Evolutionary conservation across 2,113 vertebrate species (phyloP).

Genomic region (Myotis brandtii): DNA sequence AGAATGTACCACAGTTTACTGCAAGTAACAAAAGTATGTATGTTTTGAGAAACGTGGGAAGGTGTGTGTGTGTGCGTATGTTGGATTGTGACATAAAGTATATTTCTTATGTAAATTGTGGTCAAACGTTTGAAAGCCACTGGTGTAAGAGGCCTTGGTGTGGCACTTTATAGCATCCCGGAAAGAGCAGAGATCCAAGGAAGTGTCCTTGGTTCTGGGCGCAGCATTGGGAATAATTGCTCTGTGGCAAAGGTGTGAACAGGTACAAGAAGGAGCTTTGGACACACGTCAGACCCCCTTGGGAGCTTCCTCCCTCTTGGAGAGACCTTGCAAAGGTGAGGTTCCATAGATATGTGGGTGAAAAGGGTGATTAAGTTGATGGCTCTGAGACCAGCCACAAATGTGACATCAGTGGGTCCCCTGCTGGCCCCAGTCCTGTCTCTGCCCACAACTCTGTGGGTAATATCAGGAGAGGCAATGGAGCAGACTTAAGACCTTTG

Average conservation of each 20-base stretch:
- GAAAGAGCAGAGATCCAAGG: neutral
- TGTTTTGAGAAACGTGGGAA: neutral
- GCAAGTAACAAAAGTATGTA: neutral
- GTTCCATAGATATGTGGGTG: neutral
- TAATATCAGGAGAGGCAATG: neutral
- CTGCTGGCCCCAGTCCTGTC: neutral
- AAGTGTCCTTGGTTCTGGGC: neutral
- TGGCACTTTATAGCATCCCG: neutral
- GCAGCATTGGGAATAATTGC: rapidly evolving
- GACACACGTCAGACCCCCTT: neutral
- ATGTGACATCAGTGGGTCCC: neutral
- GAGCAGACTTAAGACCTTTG: neutral
- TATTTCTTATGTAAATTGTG: neutral
- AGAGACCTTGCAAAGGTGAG: neutral
- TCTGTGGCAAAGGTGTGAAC: neutral
- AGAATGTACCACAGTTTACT: neutral
- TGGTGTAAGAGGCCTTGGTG: neutral
- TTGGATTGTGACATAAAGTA: neutral
- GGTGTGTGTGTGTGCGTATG: rapidly evolving
- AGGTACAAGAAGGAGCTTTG: neutral
- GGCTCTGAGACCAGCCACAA: neutral
- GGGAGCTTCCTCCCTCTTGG: rapidly evolving
- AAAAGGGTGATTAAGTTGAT: rapidly evolving
- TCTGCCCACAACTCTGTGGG: neutral
- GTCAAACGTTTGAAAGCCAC: neutral